Evolutionary conservation across 2,888 invertebrate genomes (phyloP).

Genomic region (Apamea sordens): DNA sequence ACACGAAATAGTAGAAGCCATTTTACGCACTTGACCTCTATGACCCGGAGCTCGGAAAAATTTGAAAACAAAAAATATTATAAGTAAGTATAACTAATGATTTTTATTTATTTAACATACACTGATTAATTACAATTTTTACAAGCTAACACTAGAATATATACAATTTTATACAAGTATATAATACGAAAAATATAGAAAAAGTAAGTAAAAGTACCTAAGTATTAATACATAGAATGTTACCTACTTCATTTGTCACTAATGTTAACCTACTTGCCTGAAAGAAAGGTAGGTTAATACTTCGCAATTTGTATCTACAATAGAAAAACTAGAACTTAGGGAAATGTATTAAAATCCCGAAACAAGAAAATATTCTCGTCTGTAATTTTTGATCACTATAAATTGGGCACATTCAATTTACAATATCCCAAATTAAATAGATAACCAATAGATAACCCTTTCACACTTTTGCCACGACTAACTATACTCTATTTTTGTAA

Average conservation of each 20-base stretch:
- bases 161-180: too few species aligned
- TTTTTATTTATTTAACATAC: too few species aligned
- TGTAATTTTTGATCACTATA: neutral
- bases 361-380: neutral
- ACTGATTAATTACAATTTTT: too few species aligned
- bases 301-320: neutral
- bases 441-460: neutral
- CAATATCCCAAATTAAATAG: conserved; percentile 1
- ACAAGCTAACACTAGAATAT: too few species aligned
- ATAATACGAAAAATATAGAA: too few species aligned
- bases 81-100: neutral
- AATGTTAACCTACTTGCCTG: neutral
- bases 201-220: too few species aligned
- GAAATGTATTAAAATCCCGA: too few species aligned
- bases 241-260: neutral
- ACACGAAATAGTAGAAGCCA: neutral
- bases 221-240: neutral
- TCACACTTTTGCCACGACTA: neutral
- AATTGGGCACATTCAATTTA: neutral
- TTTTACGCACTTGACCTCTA: conserved; percentile 1
- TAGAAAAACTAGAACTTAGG: neutral
- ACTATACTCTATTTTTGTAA: conserved; percentile 3
- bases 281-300: neutral
- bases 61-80: neutral
- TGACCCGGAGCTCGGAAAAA: conserved; percentile 6